A percentile compares a stretch with the other conserved stretches of the same genome.
phyloP scores from a whole-genome alignment of 2,888 invertebrate genomes.

The Galeruca laticollis region DNA sequence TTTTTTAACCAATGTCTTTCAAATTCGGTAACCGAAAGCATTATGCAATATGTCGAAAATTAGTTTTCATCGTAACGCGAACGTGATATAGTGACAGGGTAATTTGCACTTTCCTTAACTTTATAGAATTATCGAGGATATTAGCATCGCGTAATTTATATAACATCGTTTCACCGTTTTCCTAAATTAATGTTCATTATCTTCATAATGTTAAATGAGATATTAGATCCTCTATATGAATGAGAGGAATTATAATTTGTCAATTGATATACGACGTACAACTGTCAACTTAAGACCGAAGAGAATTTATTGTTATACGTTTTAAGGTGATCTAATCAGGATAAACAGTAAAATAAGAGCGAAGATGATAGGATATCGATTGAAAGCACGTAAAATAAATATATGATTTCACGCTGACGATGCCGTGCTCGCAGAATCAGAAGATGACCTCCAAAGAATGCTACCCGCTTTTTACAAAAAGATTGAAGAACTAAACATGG shows the following conservation, averaged over 20 bases:
- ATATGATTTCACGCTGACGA: too few relatives aligned
- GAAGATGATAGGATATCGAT: too few relatives aligned
- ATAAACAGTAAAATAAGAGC: too few relatives aligned
- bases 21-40: not conserved
- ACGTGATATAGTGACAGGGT: not conserved
- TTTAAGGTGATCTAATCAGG: not conserved
- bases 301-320: not conserved
- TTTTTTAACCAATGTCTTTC: too few relatives aligned
- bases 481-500: too few relatives aligned
- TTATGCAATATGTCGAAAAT: not conserved
- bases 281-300: not conserved
- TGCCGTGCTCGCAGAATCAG: too few relatives aligned
- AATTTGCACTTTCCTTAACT: conserved; percentile 2
- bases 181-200: conserved; percentile 1
- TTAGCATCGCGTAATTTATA: conserved; percentile 4
- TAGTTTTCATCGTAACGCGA: conserved; percentile 1
- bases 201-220: not conserved
- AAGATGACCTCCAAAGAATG: too few relatives aligned
- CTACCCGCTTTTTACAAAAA: too few relatives aligned
- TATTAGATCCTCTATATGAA: not conserved
- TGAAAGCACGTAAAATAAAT: too few relatives aligned
- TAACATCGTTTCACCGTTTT: not conserved
- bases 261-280: not conserved
- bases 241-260: conserved; percentile 1
- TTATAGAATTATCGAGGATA: conserved; percentile 9